Base-by-base conservation (phyloP, 1,140 invertebrate species). In the Lanistes nyassanus region DNA sequence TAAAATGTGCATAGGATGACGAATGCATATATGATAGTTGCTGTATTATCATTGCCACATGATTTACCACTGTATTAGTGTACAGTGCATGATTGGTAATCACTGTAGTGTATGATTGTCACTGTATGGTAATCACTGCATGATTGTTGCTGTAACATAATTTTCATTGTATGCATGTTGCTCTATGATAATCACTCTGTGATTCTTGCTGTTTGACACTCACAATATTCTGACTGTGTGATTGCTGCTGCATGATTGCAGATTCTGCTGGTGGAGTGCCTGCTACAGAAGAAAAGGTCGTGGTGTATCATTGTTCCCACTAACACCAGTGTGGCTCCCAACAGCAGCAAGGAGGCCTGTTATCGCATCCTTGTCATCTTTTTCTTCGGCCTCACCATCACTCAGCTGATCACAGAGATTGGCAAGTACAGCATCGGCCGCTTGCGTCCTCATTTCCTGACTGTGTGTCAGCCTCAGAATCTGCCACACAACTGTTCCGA, bases 391-490 rank as follows among this genome's bases (percentile, higher is more conserved):
- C 93, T 94, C n/a, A 93, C 92, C 2, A 92, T 93, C 76, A 94
- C 74, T 37, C 58, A 82, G 87, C 88, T 96, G 23, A 92, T 93
- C 11, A 97, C 96, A 6, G 96, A 98, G 83, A 92, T 97, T 80
- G 95, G 94, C 34, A 98, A 98, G 89, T 98, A 97, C 80, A 94
- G 93, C 2, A 93, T 98, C 76, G 97, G 97, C 37, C 91, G 97
- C 66, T 89, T 98, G 73, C 90, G 97, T 23, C 97, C 97, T 13
- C 96, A 99, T 90, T 99, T 98, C 89, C 92, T 97, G 78, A 91
- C 91, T 80, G 89, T 78, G 84, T 92, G 93, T 71, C 71, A 77
- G 16, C 84, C 84, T 9, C 62, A 80, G 36, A 76, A 77, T 51
- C 60, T 74, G n/a, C 69, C 56, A 19, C 69, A 74, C 5, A 78